Base-by-base conservation (phyloP, 1,140 invertebrate species). In the Trichonephila clavata region DNA sequence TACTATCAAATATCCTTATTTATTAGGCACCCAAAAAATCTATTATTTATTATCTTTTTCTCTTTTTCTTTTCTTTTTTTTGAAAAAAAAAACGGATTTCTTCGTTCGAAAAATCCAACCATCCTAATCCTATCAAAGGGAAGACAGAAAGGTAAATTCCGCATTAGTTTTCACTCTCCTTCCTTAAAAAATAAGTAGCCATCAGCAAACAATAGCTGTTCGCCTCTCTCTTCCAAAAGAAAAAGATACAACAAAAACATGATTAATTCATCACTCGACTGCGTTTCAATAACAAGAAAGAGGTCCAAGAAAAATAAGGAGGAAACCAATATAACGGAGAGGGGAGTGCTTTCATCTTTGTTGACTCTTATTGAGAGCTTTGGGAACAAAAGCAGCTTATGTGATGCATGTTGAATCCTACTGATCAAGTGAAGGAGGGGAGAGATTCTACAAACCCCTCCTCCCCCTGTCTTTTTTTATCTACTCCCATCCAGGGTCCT, bases 161-260 rank as follows among this genome's bases (percentile, higher is more conserved):
- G 27, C 50, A 83, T 86, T 61, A 63, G 60, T 57, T 68, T 57
- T 50, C 68, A 90, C 88, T 57, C 86, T 71, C 13, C 50, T 50
- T 71, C 43, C 18, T 77, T 77, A 39, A 90, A 50, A 90, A 90
- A 90, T 80, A 80, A 90, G 88, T 80, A 57, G 50, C 88, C 88
- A 80, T 90, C 88, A 27, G 50, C 88, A 90, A 90, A 90, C 88
- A 90, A 90, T 90, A 39, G 68, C 68, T 57, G 39, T 2, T 68
- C 65, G 65, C 43, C n/a, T 60, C 14, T 39, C 50, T 68, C 65
- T 14, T 24, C 65, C n/a, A 68, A 68, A 43, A 32, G 60, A 65
- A 90, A 90, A 68, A 81, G 88, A 77, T 90, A 80, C 88, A 90
- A 90, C 88, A 90, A 90, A 90, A 90, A 80, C 88, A 90, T 90